Conservation (phyloP, 1,140 invertebrate species). For the Anadara kagoshimensis region DNA sequence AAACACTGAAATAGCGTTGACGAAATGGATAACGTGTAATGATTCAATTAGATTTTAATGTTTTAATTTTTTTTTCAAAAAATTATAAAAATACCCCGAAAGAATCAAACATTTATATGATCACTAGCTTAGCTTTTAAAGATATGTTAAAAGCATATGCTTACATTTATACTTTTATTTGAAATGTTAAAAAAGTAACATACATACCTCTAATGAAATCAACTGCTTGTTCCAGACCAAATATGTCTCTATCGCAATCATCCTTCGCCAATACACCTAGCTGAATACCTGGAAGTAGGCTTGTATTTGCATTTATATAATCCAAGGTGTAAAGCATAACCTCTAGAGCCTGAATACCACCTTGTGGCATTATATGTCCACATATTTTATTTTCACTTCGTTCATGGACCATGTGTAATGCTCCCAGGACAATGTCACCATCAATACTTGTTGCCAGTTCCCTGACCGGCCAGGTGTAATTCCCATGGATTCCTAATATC, state of each 20-base stretch:
- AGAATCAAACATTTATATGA: too few species aligned
- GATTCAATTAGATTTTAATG: too few species aligned
- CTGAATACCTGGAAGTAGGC: conserved; percentile 83
- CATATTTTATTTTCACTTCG: conserved; percentile 86
- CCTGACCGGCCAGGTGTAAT: conserved; percentile 83
- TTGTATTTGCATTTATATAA: conserved; percentile 80
- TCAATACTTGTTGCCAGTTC: conserved; percentile 90
- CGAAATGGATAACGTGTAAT: too few species aligned
- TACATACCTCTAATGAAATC: conserved; percentile 97
- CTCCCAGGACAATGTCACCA: conserved; percentile 86
- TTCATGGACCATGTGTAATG: conserved; percentile 96
- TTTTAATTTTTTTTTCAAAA: too few species aligned
- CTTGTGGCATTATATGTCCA: conserved; percentile 95
- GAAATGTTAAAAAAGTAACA: too few species aligned
- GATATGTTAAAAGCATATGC: too few species aligned
- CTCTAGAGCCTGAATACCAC: conserved; percentile 90
- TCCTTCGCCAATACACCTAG: conserved; percentile 93
- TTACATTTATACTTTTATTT: too few species aligned
- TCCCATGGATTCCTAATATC: conserved; percentile 48
- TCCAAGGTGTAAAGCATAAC: conserved; percentile 95
- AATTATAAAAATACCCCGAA: too few species aligned
- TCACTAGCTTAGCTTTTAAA: too few species aligned
- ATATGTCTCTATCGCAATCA: conserved; percentile 97
- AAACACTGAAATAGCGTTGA: too few species aligned
- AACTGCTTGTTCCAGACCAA: conserved; percentile 95